Conservation (phyloP, 2,888 invertebrate genomes). For the Ochropleura plecta region DNA sequence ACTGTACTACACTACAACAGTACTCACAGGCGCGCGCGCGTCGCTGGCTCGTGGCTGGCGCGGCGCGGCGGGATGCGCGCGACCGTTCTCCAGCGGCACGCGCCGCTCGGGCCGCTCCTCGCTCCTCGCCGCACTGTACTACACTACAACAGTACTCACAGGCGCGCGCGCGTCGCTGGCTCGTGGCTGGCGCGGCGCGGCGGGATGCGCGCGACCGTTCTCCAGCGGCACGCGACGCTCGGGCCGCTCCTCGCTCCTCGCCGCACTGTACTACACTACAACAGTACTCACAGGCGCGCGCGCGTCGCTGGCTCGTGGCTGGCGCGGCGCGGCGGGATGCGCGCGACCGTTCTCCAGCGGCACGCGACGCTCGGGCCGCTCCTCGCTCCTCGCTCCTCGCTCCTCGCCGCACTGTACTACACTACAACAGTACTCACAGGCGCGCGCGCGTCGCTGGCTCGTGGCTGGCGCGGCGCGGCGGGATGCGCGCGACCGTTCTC, state of each 20-base stretch:
- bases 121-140: too few species aligned
- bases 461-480: conserved; percentile 55
- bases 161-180: conserved; percentile 37
- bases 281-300: conserved; percentile 23
- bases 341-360: conserved; percentile 82
- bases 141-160: not conserved
- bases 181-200: conserved; percentile 54
- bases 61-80: conserved; percentile 72
- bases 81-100: conserved; percentile 80
- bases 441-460: conserved; percentile 36
- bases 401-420: too few species aligned
- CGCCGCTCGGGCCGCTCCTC: conserved; percentile 12
- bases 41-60: conserved; percentile 38
- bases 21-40: conserved; percentile 26
- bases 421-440: conserved; percentile 5
- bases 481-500: conserved; percentile 84
- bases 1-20: too few species aligned
- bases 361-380: conserved; percentile 22
- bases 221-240: conserved; percentile 66
- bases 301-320: conserved; percentile 32
- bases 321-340: conserved; percentile 68
- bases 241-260: too few species aligned
- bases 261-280: too few species aligned
- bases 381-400: too few species aligned
- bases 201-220: conserved; percentile 81